Evolutionary conservation across 2,888 invertebrate genomes (phyloP).

Genomic region (Glaucopsyche alexis): DNA sequence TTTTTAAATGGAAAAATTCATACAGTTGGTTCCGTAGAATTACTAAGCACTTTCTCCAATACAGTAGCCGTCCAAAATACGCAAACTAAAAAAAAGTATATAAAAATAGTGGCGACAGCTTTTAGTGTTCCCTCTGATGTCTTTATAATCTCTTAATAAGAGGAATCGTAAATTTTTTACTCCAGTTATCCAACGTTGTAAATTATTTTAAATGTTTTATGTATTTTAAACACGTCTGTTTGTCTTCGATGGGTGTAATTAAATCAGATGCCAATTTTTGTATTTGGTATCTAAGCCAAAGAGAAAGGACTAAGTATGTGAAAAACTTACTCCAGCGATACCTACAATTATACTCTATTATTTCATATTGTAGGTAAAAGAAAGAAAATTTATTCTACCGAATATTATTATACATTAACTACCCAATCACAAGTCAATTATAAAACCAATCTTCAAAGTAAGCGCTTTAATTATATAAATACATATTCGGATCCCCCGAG

Average conservation of each 20-base stretch:
- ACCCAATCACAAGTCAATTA: conserved; percentile 6
- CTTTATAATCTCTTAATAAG: conserved; percentile 11
- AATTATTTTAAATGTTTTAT: conserved; percentile 17
- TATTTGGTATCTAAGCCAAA: background rate
- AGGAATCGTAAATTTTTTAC: conserved; percentile 14
- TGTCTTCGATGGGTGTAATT: background rate
- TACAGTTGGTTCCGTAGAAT: background rate
- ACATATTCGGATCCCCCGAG: conserved; percentile 37
- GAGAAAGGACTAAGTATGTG: too few relatives aligned
- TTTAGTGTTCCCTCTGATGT: conserved; percentile 6
- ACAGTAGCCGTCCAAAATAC: background rate
- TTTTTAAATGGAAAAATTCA: background rate
- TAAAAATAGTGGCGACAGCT: conserved; percentile 1
- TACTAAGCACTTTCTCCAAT: background rate
- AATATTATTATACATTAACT: background rate
- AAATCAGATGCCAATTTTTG: background rate
- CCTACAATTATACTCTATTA: too few relatives aligned
- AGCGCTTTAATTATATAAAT: conserved; percentile 27
- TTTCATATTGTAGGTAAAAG: too few relatives aligned
- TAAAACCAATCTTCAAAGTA: background rate
- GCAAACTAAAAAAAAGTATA: background rate
- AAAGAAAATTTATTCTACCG: background rate
- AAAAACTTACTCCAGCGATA: background rate
- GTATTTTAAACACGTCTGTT: background rate
- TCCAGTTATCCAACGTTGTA: conserved; percentile 10